phyloP scores from a whole-genome alignment of 1,140 invertebrate species.

The Proales similis region DNA sequence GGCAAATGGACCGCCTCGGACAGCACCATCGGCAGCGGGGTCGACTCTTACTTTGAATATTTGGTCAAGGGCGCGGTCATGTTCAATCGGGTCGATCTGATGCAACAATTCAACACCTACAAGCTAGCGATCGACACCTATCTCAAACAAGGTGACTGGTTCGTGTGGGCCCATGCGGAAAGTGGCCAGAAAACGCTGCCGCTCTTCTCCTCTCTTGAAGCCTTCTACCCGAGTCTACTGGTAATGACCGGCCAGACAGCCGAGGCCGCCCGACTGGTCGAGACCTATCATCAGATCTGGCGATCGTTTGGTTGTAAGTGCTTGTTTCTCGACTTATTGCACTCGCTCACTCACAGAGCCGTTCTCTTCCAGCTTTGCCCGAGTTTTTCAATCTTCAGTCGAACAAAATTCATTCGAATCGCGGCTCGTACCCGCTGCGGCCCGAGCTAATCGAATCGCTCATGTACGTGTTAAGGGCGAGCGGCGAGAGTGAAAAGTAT shows the following conservation, averaged over 20 bases:
- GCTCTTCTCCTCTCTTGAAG: conserved; percentile 93
- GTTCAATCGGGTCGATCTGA: conserved; percentile 69
- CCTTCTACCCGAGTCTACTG: conserved; percentile 93
- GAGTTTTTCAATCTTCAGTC: conserved; percentile 36
- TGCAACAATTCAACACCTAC: conserved; percentile 60
- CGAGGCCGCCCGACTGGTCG: conserved; percentile 2
- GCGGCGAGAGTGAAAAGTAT: not conserved
- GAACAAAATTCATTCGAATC: conserved; percentile 18
- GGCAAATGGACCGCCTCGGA: conserved; percentile 95
- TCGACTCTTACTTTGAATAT: conserved; percentile 98
- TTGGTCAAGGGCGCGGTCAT: conserved; percentile 81
- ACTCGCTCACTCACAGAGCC: not conserved
- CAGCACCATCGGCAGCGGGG: conserved; percentile 78
- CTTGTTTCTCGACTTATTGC: not conserved
- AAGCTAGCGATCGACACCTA: conserved; percentile 73
- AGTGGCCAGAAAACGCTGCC: conserved; percentile 89
- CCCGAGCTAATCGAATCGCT: conserved; percentile 37
- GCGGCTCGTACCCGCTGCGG: conserved; percentile 13
- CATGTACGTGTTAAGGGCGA: conserved; percentile 24
- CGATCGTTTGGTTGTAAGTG: conserved; percentile 8
- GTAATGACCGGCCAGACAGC: conserved; percentile 53
- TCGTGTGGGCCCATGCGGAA: conserved; percentile 85
- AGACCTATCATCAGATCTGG: conserved; percentile 32
- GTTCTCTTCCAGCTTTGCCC: conserved; percentile 1
- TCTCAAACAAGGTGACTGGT: conserved; percentile 75